Evolutionary conservation across 2,113 vertebrate genomes (phyloP).

Genomic region (Dolichallabes microphthalmus): DNA sequence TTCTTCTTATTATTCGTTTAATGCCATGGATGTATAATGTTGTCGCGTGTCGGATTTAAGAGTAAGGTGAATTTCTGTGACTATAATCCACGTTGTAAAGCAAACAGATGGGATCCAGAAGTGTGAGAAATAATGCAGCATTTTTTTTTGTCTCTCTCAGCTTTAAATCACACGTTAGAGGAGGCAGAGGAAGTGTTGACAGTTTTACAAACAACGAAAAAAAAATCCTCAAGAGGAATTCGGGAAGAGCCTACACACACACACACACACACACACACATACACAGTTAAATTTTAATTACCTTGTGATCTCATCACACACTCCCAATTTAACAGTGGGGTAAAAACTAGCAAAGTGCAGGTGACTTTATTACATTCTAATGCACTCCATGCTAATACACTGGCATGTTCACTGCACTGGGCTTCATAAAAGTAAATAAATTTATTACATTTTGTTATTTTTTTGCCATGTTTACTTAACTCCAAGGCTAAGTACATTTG

Average conservation of each 20-base stretch:
- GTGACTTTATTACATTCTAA: background rate
- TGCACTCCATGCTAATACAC: background rate
- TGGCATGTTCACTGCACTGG: too few species aligned
- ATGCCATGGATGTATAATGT: background rate
- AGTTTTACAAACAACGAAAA: slow-evolving; percentile 80
- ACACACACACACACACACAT: slow-evolving; percentile 45
- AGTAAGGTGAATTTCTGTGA: background rate
- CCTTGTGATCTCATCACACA: slow-evolving; percentile 38
- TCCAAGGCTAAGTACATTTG: too few species aligned
- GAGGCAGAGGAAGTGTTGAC: slow-evolving; percentile 76
- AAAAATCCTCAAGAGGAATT: slow-evolving; percentile 70
- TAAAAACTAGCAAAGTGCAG: background rate
- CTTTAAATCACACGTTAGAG: slow-evolving; percentile 78
- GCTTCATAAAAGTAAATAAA: too few species aligned
- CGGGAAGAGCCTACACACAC: slow-evolving; percentile 48
- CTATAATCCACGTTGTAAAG: background rate
- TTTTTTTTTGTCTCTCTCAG: slow-evolving; percentile 73
- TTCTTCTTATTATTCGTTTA: background rate
- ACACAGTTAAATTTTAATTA: slow-evolving; percentile 66
- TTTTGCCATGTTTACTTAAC: too few species aligned
- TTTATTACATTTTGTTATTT: too few species aligned
- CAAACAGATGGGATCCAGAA: slow-evolving; percentile 14
- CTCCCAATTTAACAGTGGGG: background rate
- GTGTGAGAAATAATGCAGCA: slow-evolving; percentile 44
- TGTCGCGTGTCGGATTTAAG: background rate